These are phyloP conservation scores for Petrocephalus zakoni DNA, from an alignment of 2,113 vertebrate species.

Conservation along the genomic window DNA sequence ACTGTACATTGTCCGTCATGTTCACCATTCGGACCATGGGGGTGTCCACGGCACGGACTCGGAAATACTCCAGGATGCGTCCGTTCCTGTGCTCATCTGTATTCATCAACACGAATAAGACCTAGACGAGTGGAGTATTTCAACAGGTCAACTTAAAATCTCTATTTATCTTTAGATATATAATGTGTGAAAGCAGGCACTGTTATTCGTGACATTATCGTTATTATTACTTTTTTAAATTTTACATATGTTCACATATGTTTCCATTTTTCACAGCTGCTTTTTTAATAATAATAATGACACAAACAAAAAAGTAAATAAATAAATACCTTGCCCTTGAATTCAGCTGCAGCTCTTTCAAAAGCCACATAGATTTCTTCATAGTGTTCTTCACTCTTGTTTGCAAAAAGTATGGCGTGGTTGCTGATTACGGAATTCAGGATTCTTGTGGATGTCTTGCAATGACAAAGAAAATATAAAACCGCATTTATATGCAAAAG, in stretches of 20 bases:
- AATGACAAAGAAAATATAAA: constrained; percentile 41
- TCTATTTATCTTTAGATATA: not conserved
- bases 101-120: constrained; percentile 77
- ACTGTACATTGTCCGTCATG: constrained; percentile 66
- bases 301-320: not conserved
- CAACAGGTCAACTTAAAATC: not conserved
- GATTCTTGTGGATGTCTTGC: constrained; percentile 76
- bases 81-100: constrained; percentile 70
- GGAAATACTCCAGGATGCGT: constrained; percentile 77
- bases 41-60: constrained; percentile 60
- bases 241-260: not conserved
- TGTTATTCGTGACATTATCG: not conserved
- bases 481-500: not conserved
- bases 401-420: constrained; percentile 82
- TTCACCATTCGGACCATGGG: constrained; percentile 79
- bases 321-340: constrained; percentile 73
- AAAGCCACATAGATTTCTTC: constrained; percentile 60
- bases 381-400: constrained; percentile 58
- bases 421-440: constrained; percentile 66
- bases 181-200: not conserved
- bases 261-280: not conserved
- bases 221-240: not conserved
- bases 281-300: not conserved
- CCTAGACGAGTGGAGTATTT: constrained; percentile 46
- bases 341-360: constrained; percentile 52